Base-by-base conservation (phyloP, 1,140 invertebrate species). In the Tenebrio molitor region DNA sequence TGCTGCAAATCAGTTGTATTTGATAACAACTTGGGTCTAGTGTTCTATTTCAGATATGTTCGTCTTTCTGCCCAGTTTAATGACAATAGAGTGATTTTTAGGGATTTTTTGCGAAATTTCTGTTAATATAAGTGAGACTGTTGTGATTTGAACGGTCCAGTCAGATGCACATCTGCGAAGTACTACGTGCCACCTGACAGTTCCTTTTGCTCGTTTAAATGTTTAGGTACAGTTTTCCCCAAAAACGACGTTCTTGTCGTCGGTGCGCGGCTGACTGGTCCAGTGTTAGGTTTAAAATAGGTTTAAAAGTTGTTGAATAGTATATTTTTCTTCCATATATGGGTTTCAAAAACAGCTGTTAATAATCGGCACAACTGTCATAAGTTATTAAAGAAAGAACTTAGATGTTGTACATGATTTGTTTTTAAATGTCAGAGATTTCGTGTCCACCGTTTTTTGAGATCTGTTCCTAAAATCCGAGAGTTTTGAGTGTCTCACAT, bases 261-360 rank as follows among this genome's bases (percentile, higher is more conserved):
- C n/a, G n/a, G n/a, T n/a, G n/a, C n/a, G n/a, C n/a, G n/a, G n/a
- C n/a, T n/a, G 44, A 50, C 25, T 29, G 25, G 25, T 8, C 25
- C 25, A 8, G 8, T 3, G 2, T 50, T 50, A 44, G n/a, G n/a
- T n/a, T n/a, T n/a, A n/a, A n/a, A n/a, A n/a, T n/a, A n/a, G n/a
- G n/a, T 6, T 0, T 6, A 44, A 1, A 7, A 6, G 42, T 17
- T 15, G 12, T 44, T 17, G 16, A 6, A 6, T 6, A 44, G 7
- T 17, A 7, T 6, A 14, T 5, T 53, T 29, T 44, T 66, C 64
- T 66, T 66, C 64, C 64, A 44, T n/a, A n/a, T n/a, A 16, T 66
- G 50, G 72, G 65, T 63, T 73, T 69, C 72, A 69, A 69, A 73
- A 73, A 73, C 72, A 73, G 72, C 72, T 68, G 17, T 67, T 58